Percentiles rank a stretch among this genome's conserved stretches.
phyloP scores from a whole-genome alignment of 2,888 invertebrate species.

The Seladonia tumulorum region DNA sequence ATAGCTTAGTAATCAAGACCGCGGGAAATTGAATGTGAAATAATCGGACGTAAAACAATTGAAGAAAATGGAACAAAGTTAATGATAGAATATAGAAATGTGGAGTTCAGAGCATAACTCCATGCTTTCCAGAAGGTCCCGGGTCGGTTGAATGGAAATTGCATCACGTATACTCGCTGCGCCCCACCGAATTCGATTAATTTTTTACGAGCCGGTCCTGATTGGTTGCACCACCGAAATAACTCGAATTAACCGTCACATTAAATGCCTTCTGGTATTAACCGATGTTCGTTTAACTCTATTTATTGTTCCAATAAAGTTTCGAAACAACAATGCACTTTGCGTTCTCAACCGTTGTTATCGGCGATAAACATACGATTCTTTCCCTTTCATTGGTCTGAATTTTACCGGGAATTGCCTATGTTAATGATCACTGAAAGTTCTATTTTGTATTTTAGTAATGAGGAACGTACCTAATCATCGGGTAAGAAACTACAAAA shows the following conservation, averaged over 20 bases:
- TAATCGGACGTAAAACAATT: neutral
- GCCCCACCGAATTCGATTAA: slow-evolving; percentile 54
- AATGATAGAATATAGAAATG: neutral
- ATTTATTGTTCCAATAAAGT: slow-evolving; percentile 20
- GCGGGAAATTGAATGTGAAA: neutral
- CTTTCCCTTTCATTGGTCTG: neutral
- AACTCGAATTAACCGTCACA: slow-evolving; percentile 53
- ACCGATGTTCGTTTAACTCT: slow-evolving; percentile 22
- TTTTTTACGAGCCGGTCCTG: neutral
- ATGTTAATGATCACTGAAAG: neutral
- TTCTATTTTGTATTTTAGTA: neutral
- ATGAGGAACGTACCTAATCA: neutral
- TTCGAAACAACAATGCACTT: slow-evolving; percentile 1
- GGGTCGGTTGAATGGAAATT: slow-evolving; percentile 40
- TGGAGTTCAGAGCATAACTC: neutral
- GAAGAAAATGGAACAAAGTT: neutral
- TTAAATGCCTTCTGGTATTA: slow-evolving; percentile 31
- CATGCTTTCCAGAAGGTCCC: slow-evolving; percentile 52
- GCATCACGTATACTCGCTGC: slow-evolving; percentile 56
- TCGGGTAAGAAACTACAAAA: neutral
- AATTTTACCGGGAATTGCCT: neutral
- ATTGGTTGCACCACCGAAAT: neutral
- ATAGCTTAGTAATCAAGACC: neutral
- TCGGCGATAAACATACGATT: neutral
- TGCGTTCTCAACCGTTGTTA: neutral